Evolutionary conservation across 2,888 invertebrate species (phyloP), one percentile per base, ranked within the genome.

Genomic region (Arge pagana): DNA sequence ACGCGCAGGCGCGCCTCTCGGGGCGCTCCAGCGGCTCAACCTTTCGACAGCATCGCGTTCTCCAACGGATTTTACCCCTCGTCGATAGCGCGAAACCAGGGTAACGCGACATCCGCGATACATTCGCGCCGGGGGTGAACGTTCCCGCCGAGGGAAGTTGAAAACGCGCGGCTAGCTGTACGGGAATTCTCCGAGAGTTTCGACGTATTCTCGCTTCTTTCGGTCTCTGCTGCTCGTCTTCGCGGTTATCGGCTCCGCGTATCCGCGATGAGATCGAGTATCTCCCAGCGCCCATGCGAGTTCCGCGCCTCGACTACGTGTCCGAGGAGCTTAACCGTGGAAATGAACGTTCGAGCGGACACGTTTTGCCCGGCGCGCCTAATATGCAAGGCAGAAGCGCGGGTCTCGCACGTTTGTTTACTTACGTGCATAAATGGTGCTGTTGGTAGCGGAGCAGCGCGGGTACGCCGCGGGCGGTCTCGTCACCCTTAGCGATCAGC

Each of bases 401-500:
- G 30, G n/a, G 8, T 28, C 36, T n/a, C 15, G 8, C 30, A 40
- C 23, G 7, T 33, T 33, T 33, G 33, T 33, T 33, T 33, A 45
- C 53, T 55, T 56, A 51, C 51, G 52, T 50, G 33, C 39, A 40
- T 41, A 50, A 40, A 50, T 31, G 31, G 43, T 33, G 11, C 23
- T 10, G 23, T 15, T 3, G 26, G 28, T 10, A 11, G 23, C 26
- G 15, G 13, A 15, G 35, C 31, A n/a, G 21, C 13, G 26, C 26
- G 39, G 15, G 40, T 16, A 11, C 50, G 26, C 31, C 35, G 48
- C 51, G 50, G 55, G 59, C 51, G 58, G 53, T 55, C 53, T 42
- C 55, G 50, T 63, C 59, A 60, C 60, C 42, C 42, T 42, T 42
- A 42, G 28, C 42, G 30, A 31, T 28, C 1, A 19, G 10, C 11